These are phyloP conservation scores for Lasioglossum oenotherae DNA, from an alignment of 2,888 invertebrate species.

Conservation along the genomic window DNA sequence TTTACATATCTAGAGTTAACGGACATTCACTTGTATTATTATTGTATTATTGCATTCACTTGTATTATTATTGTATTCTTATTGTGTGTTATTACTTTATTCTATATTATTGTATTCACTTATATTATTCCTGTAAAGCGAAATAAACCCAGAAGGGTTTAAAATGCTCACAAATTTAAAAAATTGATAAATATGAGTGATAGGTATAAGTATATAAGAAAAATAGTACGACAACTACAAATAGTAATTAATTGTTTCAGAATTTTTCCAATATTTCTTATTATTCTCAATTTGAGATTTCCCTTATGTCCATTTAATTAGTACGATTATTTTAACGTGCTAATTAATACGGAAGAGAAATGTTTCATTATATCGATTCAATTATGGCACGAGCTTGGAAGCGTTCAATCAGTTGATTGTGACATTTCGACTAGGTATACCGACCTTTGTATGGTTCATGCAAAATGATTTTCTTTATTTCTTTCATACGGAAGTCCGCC, in stretches of 20 bases:
- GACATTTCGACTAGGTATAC: not conserved
- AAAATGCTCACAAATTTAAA: too few relatives aligned
- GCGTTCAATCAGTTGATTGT: not conserved
- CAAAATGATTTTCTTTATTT: not conserved
- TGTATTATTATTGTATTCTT: too few relatives aligned
- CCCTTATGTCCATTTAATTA: not conserved
- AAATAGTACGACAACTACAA: not conserved
- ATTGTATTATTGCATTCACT: too few relatives aligned
- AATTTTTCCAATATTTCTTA: not conserved
- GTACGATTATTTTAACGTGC: not conserved
- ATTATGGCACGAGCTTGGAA: not conserved
- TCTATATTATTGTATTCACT: too few relatives aligned
- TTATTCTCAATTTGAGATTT: not conserved
- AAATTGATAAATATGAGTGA: not conserved
- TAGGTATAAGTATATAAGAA: not conserved
- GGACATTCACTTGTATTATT: too few relatives aligned
- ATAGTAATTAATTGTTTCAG: not conserved
- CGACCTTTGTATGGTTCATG: not conserved
- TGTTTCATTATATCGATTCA: not conserved
- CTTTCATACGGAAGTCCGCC: not conserved
- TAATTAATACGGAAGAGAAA: not conserved
- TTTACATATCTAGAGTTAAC: too few relatives aligned
- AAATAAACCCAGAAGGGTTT: too few relatives aligned
- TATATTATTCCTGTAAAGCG: too few relatives aligned
- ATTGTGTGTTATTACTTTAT: too few relatives aligned